Conservation (phyloP, 2,888 invertebrate genomes). For the Ochropleura plecta region DNA sequence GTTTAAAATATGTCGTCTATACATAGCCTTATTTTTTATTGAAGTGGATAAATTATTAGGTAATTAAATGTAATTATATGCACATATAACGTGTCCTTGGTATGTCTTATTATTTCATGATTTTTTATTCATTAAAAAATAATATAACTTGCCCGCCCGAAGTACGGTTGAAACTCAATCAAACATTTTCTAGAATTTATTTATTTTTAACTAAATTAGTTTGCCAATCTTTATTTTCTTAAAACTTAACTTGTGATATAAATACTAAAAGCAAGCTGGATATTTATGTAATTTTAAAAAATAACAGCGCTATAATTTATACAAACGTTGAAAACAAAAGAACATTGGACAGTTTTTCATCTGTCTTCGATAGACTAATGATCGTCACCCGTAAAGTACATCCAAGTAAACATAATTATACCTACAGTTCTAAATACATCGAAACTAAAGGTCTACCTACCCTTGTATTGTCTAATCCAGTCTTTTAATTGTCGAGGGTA, state of each 20-base stretch:
- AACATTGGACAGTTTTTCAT: not conserved
- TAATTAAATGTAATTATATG: not conserved
- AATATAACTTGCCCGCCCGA: not conserved
- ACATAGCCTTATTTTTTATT: not conserved
- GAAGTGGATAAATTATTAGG: not conserved
- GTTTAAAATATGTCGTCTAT: not conserved
- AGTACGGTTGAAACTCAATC: not conserved
- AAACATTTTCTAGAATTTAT: not conserved
- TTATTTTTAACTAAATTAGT: not conserved
- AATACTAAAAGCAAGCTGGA: not conserved
- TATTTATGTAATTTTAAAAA: not conserved
- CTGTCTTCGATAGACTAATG: not conserved
- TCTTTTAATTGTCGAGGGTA: slow-evolving; percentile 65
- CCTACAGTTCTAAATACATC: not conserved
- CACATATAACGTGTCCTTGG: not conserved
- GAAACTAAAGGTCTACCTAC: slow-evolving; percentile 21
- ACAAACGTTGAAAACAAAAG: not conserved
- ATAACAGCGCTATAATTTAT: too few species aligned
- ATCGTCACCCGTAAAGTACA: not conserved
- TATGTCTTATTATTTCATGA: not conserved
- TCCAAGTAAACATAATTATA: not conserved
- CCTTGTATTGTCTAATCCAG: slow-evolving; percentile 59
- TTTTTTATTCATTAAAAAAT: not conserved
- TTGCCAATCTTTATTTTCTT: not conserved
- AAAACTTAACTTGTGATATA: not conserved